Conservation (phyloP, 1,140 invertebrate species). For the Acromyrmex heyeri region DNA sequence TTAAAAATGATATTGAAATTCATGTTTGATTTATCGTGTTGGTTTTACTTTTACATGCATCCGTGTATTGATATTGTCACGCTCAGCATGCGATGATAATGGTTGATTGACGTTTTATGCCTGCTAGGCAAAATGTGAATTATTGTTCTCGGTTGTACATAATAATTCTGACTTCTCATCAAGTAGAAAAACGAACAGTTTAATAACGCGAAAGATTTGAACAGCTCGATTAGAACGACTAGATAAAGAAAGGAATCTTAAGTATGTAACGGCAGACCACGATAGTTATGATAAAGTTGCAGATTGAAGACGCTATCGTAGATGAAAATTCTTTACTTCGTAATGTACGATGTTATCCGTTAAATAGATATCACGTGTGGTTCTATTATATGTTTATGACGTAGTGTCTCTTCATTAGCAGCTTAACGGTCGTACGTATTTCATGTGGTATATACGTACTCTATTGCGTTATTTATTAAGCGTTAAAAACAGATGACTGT, state of each 20-base stretch:
- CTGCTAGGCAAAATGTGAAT: background rate
- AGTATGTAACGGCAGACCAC: constrained; percentile 13
- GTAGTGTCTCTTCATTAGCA: background rate
- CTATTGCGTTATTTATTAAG: constrained; percentile 44
- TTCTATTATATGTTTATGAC: background rate
- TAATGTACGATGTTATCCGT: constrained; percentile 19
- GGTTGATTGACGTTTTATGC: constrained; percentile 31
- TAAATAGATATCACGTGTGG: constrained; percentile 1
- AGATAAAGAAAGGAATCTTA: constrained; percentile 23
- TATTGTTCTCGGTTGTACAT: constrained; percentile 1
- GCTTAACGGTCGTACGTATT: background rate
- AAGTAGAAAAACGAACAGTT: background rate
- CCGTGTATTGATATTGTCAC: constrained; percentile 1
- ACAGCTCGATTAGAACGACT: background rate
- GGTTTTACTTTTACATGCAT: constrained; percentile 12
- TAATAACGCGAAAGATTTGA: background rate
- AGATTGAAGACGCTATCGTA: constrained; percentile 2
- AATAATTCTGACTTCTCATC: constrained; percentile 13
- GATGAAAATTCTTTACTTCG: background rate
- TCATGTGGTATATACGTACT: background rate
- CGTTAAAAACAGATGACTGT: constrained; percentile 29
- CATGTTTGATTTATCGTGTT: constrained; percentile 23
- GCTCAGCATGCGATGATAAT: background rate
- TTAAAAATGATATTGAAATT: constrained; percentile 51
- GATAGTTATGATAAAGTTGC: constrained; percentile 4